Conservation (phyloP, 2,797 vertebrate species). For the Distichodus sexfasciatus region DNA sequence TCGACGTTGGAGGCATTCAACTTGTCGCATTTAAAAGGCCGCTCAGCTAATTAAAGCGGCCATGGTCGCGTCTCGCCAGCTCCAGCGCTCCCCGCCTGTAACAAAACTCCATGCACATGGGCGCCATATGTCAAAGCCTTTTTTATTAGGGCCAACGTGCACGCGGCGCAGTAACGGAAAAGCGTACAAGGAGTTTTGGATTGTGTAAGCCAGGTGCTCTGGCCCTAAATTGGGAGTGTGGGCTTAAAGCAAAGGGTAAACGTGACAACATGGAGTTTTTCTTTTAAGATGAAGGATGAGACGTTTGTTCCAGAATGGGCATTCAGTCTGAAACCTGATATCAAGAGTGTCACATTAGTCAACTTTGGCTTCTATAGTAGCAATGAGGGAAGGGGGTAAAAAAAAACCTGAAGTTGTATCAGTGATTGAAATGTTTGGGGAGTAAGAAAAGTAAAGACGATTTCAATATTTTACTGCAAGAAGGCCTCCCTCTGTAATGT, state of each 20-base stretch:
- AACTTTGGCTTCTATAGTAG: no score
- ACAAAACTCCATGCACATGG: slow-evolving; percentile 71
- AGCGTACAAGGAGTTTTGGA: slow-evolving; percentile 17
- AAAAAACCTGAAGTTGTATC: no score
- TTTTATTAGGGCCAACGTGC: slow-evolving; percentile 70
- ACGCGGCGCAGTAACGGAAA: slow-evolving; percentile 33
- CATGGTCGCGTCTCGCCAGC: slow-evolving; percentile 74
- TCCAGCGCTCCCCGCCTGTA: slow-evolving; percentile 36
- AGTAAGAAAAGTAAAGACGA: no score
- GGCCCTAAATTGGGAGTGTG: slow-evolving; percentile 12
- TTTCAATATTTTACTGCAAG: slow-evolving; percentile 62
- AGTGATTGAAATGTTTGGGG: neutral
- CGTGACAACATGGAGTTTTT: slow-evolving; percentile 11
- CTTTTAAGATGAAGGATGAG: neutral
- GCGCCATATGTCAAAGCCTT: slow-evolving; percentile 77
- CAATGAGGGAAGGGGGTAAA: no score
- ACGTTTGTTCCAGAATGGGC: neutral
- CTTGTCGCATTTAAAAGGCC: slow-evolving; percentile 53
- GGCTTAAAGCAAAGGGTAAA: neutral
- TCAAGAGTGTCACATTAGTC: neutral
- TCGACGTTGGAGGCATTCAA: no score
- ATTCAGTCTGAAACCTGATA: slow-evolving; percentile 9
- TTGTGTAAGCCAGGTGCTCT: slow-evolving; percentile 50
- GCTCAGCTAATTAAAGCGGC: slow-evolving; percentile 78
- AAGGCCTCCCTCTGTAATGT: slow-evolving; percentile 64